Evolutionary conservation across 2,888 invertebrate species (phyloP), one percentile per base, ranked within the genome.

Genomic region (Atrina japonica): DNA sequence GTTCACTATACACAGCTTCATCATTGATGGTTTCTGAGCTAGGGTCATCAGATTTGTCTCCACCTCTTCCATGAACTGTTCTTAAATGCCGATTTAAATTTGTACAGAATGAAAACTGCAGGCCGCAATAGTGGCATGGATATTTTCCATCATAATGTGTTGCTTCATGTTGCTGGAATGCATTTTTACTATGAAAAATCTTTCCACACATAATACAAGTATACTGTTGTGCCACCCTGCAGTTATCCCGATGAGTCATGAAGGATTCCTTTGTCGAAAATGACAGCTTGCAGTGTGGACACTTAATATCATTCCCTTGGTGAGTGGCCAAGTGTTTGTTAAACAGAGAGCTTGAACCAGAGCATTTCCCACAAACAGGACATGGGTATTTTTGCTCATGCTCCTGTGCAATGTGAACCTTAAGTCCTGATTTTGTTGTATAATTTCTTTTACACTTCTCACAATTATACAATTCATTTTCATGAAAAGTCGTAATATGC

Each of bases 141-240:
- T 47, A 61, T 30, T 61, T 61, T 9, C 61, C 61, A 49, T 61
- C 61, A 49, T 49, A 61, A 49, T 61, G 61, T 49, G 61, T 43
- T 21, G 61, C 61, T 43, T 61, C 61, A 49, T 61, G 61, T 30
- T 61, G 61, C 61, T 61, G 61, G 35, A 49, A 61, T 35, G 61
- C 45, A 43, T 43, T 61, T 61, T 61, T 61, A 21, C 61, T 61
- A 29, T 47, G 23, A 49, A 61, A 61, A 18, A 29, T 47, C 49
- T 61, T 43, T 49, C 61, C 61, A 47, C 61, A 61, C n/a, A 49
- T 29, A 49, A 16, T 61, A 43, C 61, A 61, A 27, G 47, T 41
- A 35, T 61, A 61, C 21, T 47, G 29, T 16, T 27, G 23, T n/a
- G 49, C 29, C 27, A 61, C 23, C 30, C 43, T 18, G 35, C 61